phyloP scores from a whole-genome alignment of 2,888 invertebrate species.

The Tuberolachnus salignus region DNA sequence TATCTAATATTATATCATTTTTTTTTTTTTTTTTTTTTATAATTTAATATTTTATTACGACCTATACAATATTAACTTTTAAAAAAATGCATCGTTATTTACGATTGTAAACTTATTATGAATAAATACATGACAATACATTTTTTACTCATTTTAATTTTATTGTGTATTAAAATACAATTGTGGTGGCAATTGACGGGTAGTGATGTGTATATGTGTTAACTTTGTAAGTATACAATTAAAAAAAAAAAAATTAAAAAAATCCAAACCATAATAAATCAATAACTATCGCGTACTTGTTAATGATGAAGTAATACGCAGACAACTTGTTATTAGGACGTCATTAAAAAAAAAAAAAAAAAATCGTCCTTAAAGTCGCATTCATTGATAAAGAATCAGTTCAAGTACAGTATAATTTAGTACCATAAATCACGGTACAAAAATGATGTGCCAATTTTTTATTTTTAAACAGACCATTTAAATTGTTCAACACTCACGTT shows the following conservation, averaged over 20 bases:
- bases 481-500: not conserved
- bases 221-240: not conserved
- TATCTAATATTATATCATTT: no score
- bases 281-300: not conserved
- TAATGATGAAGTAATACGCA: not conserved
- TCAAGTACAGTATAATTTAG: no score
- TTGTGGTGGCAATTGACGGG: not conserved
- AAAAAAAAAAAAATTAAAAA: not conserved
- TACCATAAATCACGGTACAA: no score
- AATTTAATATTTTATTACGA: no score
- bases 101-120: no score
- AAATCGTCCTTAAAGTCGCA: no score
- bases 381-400: no score
- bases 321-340: not conserved
- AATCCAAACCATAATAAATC: no score
- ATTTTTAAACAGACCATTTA: not conserved
- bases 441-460: not conserved
- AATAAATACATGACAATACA: not conserved
- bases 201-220: not conserved
- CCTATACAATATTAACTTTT: no score
- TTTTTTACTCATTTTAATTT: not conserved
- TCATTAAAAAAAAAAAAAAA: no score
- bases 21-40: no score
- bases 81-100: no score
- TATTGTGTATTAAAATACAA: not conserved